phyloP scores from a whole-genome alignment of 1,140 invertebrate genomes.

The Lucilia cuprina region DNA sequence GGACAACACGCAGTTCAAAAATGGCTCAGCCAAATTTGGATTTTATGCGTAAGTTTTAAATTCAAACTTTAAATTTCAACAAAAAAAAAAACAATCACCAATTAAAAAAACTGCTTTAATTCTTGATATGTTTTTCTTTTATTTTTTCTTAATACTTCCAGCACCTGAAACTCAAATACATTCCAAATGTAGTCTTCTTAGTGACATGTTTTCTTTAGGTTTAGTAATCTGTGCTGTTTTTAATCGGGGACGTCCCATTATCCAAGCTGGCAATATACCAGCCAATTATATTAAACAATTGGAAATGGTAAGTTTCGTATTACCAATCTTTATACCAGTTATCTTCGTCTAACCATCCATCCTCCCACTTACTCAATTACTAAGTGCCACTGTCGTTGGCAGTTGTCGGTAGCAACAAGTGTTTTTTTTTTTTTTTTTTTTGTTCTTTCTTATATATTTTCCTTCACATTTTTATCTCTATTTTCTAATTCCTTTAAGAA shows the following conservation, averaged over 20 bases:
- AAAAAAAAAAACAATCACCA: too few species aligned
- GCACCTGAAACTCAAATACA: constrained; percentile 89
- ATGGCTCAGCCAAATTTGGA: constrained; percentile 93
- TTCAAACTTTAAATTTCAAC: neutral
- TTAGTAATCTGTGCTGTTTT: constrained; percentile 91
- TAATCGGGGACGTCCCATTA: constrained; percentile 84
- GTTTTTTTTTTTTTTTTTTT: neutral
- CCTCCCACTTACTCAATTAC: neutral
- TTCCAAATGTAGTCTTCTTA: constrained; percentile 82
- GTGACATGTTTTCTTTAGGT: constrained; percentile 95
- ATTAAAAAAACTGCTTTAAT: too few species aligned
- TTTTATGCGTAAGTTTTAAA: constrained; percentile 76
- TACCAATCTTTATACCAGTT: neutral
- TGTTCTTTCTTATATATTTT: too few species aligned
- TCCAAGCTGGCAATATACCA: constrained; percentile 87
- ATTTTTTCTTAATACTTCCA: constrained; percentile 54
- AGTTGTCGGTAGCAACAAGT: constrained; percentile 6
- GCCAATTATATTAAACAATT: constrained; percentile 89
- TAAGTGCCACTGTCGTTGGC: neutral
- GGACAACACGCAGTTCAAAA: constrained; percentile 89
- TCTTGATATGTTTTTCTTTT: constrained; percentile 15
- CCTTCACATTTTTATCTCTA: neutral
- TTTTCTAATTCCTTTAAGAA: too few species aligned
- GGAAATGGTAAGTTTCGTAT: constrained; percentile 78
- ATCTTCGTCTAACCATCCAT: neutral